phyloP scores from a whole-genome alignment of 1,140 invertebrate genomes.

The Sinella curviseta region DNA sequence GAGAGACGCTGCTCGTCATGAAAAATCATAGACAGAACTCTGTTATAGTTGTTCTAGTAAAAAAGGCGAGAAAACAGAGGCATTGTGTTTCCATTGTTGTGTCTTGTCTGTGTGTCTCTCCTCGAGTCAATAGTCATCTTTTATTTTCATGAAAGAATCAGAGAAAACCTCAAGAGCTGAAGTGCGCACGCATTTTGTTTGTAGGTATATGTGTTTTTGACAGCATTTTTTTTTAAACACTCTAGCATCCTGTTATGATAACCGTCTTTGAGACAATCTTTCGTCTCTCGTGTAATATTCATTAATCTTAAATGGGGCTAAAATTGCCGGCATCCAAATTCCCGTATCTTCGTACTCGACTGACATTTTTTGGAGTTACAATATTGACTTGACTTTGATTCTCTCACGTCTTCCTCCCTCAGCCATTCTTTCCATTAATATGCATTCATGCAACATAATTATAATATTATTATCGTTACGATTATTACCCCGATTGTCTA shows the following conservation, averaged over 20 bases:
- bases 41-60: background rate
- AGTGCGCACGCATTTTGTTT: background rate
- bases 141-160: background rate
- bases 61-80: background rate
- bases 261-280: too few relatives aligned
- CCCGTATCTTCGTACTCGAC: too few relatives aligned
- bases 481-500: background rate
- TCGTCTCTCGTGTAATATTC: too few relatives aligned
- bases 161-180: background rate
- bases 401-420: background rate
- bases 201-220: too few relatives aligned
- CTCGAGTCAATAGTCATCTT: background rate
- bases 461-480: background rate
- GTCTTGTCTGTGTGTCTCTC: background rate
- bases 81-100: background rate
- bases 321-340: too few relatives aligned
- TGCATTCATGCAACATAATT: background rate
- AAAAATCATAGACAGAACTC: background rate
- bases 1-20: background rate
- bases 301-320: too few relatives aligned
- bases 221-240: too few relatives aligned
- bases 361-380: too few relatives aligned
- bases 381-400: too few relatives aligned
- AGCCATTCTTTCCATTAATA: background rate
- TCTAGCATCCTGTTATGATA: too few relatives aligned